Conservation (phyloP, 53 echinoderm and acorn worm species). For the Actinopyga echinites region DNA sequence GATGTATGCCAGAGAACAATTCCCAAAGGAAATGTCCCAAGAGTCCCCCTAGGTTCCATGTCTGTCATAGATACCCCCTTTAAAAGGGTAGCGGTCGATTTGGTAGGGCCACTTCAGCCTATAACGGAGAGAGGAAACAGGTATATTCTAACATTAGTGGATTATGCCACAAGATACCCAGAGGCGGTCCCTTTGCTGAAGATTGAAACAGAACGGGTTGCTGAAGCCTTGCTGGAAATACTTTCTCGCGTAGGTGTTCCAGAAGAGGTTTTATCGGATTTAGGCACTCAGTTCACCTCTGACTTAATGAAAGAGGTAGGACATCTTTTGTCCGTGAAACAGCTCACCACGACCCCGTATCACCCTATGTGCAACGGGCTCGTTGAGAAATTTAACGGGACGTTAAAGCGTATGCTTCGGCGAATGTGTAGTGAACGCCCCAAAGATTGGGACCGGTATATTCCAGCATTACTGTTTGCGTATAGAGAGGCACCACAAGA, state of each 20-base stretch:
- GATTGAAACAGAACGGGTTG: slow-evolving; percentile 55
- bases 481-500: slow-evolving; percentile 69
- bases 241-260: slow-evolving; percentile 59
- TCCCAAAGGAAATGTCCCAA: slow-evolving; percentile 49
- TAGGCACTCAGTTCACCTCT: slow-evolving; percentile 68
- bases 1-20: slow-evolving; percentile 52
- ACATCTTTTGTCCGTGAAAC: slow-evolving; percentile 56
- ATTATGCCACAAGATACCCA: slow-evolving; percentile 33
- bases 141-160: slow-evolving; percentile 43
- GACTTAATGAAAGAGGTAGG: slow-evolving; percentile 50
- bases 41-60: slow-evolving; percentile 39
- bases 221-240: slow-evolving; percentile 68
- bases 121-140: slow-evolving; percentile 17
- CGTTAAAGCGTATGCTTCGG: slow-evolving; percentile 61
- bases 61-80: slow-evolving; percentile 44
- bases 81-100: slow-evolving; percentile 22
- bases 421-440: slow-evolving; percentile 62
- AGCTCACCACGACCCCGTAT: slow-evolving; percentile 68
- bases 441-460: slow-evolving; percentile 64
- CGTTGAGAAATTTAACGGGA: slow-evolving; percentile 70
- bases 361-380: slow-evolving; percentile 73
- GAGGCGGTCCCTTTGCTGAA: slow-evolving; percentile 56
- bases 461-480: slow-evolving; percentile 66
- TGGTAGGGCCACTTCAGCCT: slow-evolving; percentile 37
- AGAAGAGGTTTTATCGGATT: slow-evolving; percentile 56